These are phyloP conservation scores for Crematogaster levior DNA, from an alignment of 2,888 invertebrate species.

Conservation along the genomic window DNA sequence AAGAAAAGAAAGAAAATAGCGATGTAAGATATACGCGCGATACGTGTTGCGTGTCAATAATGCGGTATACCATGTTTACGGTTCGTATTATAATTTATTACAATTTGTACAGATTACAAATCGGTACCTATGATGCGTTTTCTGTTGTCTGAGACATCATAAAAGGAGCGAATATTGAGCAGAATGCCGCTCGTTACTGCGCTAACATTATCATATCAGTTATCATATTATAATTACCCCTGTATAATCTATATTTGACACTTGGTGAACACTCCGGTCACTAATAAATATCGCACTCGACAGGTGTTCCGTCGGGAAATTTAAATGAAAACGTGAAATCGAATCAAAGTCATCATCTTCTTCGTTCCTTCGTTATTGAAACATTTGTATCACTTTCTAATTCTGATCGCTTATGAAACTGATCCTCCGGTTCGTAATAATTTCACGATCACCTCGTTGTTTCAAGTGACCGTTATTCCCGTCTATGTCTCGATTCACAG, in stretches of 20 bases:
- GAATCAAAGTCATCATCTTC: neutral
- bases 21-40: neutral
- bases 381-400: slow-evolving; percentile 1
- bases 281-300: slow-evolving; percentile 57
- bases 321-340: slow-evolving; percentile 8
- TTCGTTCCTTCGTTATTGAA: neutral
- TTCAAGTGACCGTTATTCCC: neutral
- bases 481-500: neutral
- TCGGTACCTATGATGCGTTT: slow-evolving; percentile 73
- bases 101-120: slow-evolving; percentile 78
- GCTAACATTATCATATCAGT: slow-evolving; percentile 70
- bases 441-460: slow-evolving; percentile 46
- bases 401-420: neutral
- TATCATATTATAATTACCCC: slow-evolving; percentile 71
- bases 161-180: slow-evolving; percentile 76
- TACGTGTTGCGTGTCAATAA: neutral
- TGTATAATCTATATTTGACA: slow-evolving; percentile 69
- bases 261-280: slow-evolving; percentile 69
- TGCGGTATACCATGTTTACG: slow-evolving; percentile 41
- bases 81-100: slow-evolving; percentile 74
- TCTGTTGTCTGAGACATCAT: slow-evolving; percentile 71
- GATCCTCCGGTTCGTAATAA: slow-evolving; percentile 9
- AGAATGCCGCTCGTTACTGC: slow-evolving; percentile 72
- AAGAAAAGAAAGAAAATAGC: neutral
- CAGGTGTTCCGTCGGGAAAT: slow-evolving; percentile 14